These are phyloP conservation scores for Cerceris ruficornis DNA, from an alignment of 2,888 invertebrate genomes.

Conservation along the genomic window DNA sequence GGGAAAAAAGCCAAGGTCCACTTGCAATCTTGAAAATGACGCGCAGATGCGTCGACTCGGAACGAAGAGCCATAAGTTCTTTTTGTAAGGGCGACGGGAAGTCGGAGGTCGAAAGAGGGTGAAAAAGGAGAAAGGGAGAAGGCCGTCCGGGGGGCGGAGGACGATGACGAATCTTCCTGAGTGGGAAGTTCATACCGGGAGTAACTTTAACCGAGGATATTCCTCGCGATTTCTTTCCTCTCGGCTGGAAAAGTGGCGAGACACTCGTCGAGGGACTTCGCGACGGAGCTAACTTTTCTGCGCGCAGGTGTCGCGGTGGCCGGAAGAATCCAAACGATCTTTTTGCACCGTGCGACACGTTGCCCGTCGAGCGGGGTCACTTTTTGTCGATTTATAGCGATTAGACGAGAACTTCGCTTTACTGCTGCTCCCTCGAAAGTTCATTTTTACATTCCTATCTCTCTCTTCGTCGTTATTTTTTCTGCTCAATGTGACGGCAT, in stretches of 20 bases:
- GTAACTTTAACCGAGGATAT: conserved; percentile 61
- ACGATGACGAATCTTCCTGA: conserved; percentile 66
- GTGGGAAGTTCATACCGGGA: conserved; percentile 63
- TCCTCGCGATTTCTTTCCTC: conserved; percentile 57
- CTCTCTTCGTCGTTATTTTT: not conserved
- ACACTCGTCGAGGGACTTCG: conserved; percentile 9
- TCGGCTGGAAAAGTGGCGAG: conserved; percentile 43
- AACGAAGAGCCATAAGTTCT: conserved; percentile 51
- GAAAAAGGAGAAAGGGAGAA: conserved; percentile 27
- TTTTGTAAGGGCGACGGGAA: conserved; percentile 25
- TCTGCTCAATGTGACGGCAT: not conserved
- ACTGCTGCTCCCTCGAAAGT: not conserved
- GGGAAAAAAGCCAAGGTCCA: no score
- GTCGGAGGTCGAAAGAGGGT: conserved; percentile 10
- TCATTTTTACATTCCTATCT: not conserved
- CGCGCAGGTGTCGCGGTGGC: conserved; percentile 57
- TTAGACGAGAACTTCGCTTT: not conserved
- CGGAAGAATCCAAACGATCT: conserved; percentile 44
- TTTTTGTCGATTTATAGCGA: not conserved
- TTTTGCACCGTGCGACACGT: conserved; percentile 25
- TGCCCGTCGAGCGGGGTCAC: conserved; percentile 2
- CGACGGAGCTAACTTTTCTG: conserved; percentile 48
- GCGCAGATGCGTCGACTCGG: conserved; percentile 25
- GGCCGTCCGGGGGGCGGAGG: conserved; percentile 38
- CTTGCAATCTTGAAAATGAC: not conserved